These are phyloP conservation scores for Goniozus legneri DNA, from an alignment of 1,140 invertebrate species.

Conservation along the genomic window DNA sequence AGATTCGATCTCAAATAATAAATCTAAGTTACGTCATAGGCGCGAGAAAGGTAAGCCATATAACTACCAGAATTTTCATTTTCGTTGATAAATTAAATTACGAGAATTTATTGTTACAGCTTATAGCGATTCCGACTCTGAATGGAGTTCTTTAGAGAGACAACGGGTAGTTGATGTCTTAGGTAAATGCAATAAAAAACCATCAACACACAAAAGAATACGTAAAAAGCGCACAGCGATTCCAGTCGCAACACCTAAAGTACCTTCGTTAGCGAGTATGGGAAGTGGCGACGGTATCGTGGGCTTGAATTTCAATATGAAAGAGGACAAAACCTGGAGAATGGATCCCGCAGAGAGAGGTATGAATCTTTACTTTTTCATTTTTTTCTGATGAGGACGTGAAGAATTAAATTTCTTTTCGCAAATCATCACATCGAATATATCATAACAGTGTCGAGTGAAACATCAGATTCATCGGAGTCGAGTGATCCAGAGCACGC, in stretches of 20 bases:
- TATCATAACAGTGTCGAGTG: constrained; percentile 44
- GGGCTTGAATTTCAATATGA: constrained; percentile 44
- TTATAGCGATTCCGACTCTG: constrained; percentile 84
- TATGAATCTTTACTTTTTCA: constrained; percentile 16
- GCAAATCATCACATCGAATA: constrained; percentile 5
- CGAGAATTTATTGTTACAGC: constrained; percentile 48
- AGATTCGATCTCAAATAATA: constrained; percentile 61
- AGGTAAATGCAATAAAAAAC: constrained; percentile 66
- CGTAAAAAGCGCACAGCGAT: constrained; percentile 74
- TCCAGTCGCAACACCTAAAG: constrained; percentile 80
- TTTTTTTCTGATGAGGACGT: not conserved
- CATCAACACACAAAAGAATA: constrained; percentile 73
- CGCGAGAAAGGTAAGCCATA: constrained; percentile 64
- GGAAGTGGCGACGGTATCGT: constrained; percentile 42
- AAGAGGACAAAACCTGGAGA: constrained; percentile 50
- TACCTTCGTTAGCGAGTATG: constrained; percentile 59
- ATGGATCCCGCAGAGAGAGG: constrained; percentile 44
- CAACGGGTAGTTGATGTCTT: constrained; percentile 64
- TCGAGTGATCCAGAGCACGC: constrained; percentile 48
- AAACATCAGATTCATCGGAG: constrained; percentile 47
- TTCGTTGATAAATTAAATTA: constrained; percentile 2
- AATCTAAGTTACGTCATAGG: constrained; percentile 60
- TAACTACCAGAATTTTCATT: constrained; percentile 28
- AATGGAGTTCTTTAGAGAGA: constrained; percentile 76
- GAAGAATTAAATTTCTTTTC: too few species aligned